A percentile compares a stretch with the other conserved stretches of the same genome.
Conservation (phyloP, 2,888 invertebrate genomes). For the Gerosis bhagava region DNA sequence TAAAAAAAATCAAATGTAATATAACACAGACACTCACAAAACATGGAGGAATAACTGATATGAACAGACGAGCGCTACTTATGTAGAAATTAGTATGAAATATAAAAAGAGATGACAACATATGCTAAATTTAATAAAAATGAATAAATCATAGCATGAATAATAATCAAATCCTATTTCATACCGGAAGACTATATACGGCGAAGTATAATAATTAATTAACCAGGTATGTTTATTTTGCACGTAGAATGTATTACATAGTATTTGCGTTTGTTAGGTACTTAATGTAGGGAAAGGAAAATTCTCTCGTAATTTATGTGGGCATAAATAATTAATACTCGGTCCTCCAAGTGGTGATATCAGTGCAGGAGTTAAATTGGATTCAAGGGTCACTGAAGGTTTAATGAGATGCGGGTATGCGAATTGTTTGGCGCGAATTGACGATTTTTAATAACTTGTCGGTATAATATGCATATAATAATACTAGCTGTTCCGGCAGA, state of each 20-base stretch:
- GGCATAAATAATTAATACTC: slow-evolving; percentile 61
- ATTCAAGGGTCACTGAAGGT: slow-evolving; percentile 58
- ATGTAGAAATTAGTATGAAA: no score
- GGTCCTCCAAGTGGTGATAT: slow-evolving; percentile 47
- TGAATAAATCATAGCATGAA: slow-evolving; percentile 9
- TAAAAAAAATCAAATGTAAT: no score
- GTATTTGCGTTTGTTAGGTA: slow-evolving; percentile 15
- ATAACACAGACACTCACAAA: no score
- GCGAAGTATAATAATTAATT: slow-evolving; percentile 10
- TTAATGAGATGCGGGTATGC: slow-evolving; percentile 64
- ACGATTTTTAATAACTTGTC: no score
- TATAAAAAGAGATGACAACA: slow-evolving; percentile 5
- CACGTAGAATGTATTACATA: slow-evolving; percentile 17
- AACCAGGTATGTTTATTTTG: slow-evolving; percentile 17
- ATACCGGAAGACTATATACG: slow-evolving; percentile 15
- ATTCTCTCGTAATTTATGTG: slow-evolving; percentile 61
- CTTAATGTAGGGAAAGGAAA: slow-evolving; percentile 34
- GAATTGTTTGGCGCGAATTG: no score
- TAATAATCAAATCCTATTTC: slow-evolving; percentile 14
- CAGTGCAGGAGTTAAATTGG: slow-evolving; percentile 66
- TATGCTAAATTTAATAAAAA: slow-evolving; percentile 5
- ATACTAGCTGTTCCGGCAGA: no score
- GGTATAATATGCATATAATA: no score
- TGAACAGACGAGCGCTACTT: no score
- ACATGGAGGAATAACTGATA: no score